phyloP scores from a whole-genome alignment of 2,113 vertebrate species.

The Oreotrochilus melanogaster region DNA sequence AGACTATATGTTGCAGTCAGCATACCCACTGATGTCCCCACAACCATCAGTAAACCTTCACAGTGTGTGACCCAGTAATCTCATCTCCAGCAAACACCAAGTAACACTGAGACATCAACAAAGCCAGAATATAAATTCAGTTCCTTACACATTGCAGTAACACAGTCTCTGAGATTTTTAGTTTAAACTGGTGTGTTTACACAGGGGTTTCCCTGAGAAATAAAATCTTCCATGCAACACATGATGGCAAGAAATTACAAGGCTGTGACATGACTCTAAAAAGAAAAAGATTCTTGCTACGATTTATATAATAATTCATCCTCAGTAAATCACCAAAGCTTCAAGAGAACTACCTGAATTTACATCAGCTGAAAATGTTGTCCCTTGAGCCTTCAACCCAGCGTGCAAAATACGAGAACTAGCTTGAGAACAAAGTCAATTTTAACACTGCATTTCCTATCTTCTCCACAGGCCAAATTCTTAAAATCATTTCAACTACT shows the following conservation, averaged over 20 bases:
- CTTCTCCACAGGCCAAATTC: background rate
- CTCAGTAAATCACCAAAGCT: background rate
- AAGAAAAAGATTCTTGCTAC: background rate
- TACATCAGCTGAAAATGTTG: background rate
- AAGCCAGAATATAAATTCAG: background rate
- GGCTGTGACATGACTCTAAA: background rate
- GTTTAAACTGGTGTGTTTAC: background rate
- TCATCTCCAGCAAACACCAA: background rate
- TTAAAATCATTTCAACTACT: background rate
- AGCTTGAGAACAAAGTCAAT: background rate
- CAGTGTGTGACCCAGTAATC: background rate
- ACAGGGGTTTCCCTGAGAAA: background rate
- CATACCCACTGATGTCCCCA: background rate
- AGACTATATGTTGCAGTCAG: background rate
- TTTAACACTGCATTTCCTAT: background rate
- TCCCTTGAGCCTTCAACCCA: background rate
- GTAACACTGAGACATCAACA: background rate
- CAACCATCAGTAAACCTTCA: background rate
- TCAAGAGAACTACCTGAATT: background rate
- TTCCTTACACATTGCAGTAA: background rate
- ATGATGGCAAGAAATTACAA: background rate
- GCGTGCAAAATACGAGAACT: background rate
- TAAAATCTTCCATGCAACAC: background rate
- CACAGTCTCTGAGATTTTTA: background rate
- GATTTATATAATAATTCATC: background rate